phyloP scores from a whole-genome alignment of 2,113 vertebrate species.

The Urocolius indicus region DNA sequence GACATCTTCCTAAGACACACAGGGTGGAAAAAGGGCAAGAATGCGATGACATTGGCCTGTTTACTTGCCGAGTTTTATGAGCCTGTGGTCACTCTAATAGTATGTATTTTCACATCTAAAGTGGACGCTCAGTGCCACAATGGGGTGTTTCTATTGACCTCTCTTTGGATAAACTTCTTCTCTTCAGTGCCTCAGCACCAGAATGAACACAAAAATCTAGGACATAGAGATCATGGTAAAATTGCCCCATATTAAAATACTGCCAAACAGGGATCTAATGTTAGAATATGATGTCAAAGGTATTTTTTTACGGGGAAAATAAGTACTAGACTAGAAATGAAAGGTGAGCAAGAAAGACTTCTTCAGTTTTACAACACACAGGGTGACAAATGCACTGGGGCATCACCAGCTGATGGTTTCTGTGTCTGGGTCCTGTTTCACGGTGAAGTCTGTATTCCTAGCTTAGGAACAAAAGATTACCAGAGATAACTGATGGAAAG shows the following conservation, averaged over 20 bases:
- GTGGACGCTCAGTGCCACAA: background rate
- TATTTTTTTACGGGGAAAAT: background rate
- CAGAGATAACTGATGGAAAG: conserved; percentile 26
- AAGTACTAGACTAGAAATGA: background rate
- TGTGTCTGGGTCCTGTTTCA: background rate
- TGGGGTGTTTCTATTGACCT: background rate
- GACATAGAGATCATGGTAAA: background rate
- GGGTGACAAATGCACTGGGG: background rate
- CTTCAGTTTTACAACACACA: rapidly evolving
- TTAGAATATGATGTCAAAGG: background rate
- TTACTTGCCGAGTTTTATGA: background rate
- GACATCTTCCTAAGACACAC: background rate
- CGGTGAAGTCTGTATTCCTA: background rate
- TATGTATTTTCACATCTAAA: background rate
- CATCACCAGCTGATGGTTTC: background rate
- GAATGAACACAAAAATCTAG: background rate
- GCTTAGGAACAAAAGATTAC: conserved; percentile 2
- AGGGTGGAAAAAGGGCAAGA: background rate
- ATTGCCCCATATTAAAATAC: background rate
- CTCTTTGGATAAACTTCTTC: background rate
- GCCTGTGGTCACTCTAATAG: background rate
- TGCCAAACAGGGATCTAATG: background rate
- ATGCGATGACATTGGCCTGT: rapidly evolving
- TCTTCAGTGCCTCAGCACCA: background rate
- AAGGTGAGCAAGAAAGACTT: background rate